Conservation (phyloP, 1,140 invertebrate species). For the Brachionus asplanchnoidis region DNA sequence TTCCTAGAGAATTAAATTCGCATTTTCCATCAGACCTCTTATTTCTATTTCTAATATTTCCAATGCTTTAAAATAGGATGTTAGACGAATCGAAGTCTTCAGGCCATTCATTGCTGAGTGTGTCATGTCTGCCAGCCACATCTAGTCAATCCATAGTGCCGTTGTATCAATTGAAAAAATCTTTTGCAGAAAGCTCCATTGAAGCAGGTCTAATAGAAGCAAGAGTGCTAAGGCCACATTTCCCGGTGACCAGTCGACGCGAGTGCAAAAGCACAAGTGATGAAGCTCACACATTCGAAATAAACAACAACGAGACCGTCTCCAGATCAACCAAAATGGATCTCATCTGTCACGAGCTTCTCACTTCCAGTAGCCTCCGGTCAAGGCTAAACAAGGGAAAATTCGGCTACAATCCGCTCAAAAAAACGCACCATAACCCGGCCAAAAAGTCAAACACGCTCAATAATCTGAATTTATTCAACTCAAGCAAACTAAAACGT, state of each 20-base stretch:
- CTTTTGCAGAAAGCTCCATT: background rate
- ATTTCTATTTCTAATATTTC: too few relatives aligned
- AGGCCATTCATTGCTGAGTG: background rate
- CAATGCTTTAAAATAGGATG: background rate
- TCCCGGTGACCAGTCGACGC: background rate
- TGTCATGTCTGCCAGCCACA: background rate
- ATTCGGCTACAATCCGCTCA: slow-evolving; percentile 2
- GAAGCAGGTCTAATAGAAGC: background rate
- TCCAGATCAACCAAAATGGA: background rate
- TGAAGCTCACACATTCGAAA: background rate
- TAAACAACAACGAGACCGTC: background rate
- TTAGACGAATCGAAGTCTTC: background rate
- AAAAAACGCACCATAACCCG: background rate
- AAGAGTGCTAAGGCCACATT: background rate
- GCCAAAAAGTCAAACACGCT: background rate
- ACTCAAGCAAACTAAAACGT: background rate
- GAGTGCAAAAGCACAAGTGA: slow-evolving; percentile 14
- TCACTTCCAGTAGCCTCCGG: background rate
- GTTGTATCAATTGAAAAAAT: background rate
- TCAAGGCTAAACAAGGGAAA: background rate
- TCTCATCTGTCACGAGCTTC: background rate
- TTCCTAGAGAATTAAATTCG: background rate
- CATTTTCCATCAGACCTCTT: background rate
- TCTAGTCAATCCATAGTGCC: slow-evolving; percentile 7
- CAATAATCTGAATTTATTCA: background rate